phyloP scores from a whole-genome alignment of 2,888 invertebrate species.

The Tipula helvola region DNA sequence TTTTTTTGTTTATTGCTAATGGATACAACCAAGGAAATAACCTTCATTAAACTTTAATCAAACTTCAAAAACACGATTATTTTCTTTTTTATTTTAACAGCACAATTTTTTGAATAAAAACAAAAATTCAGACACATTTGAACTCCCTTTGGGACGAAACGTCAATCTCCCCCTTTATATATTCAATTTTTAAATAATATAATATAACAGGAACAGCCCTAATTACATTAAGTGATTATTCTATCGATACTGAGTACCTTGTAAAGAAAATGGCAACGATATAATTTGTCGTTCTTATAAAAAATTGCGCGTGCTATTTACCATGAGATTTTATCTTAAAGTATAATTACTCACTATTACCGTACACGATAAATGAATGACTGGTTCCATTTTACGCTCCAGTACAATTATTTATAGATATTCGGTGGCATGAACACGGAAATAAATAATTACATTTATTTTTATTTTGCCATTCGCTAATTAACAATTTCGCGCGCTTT shows the following conservation, averaged over 20 bases:
- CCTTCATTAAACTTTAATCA: too few relatives aligned
- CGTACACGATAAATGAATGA: not conserved
- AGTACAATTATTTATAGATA: not conserved
- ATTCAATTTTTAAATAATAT: not conserved
- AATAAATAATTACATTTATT: not conserved
- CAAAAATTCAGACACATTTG: not conserved
- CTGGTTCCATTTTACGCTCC: not conserved
- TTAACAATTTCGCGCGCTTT: not conserved
- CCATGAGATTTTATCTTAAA: not conserved
- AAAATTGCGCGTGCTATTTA: not conserved
- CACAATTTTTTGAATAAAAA: too few relatives aligned
- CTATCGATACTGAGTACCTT: not conserved
- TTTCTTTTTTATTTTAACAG: not conserved
- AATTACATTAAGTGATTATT: not conserved
- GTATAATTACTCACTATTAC: not conserved
- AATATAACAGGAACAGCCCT: not conserved
- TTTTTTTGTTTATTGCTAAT: too few relatives aligned
- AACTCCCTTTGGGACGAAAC: not conserved
- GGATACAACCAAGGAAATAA: too few relatives aligned
- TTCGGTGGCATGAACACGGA: not conserved
- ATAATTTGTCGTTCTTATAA: not conserved
- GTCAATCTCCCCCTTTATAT: not conserved
- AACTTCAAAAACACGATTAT: not conserved
- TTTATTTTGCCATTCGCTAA: not conserved
- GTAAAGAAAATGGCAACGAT: not conserved